Conservation (phyloP, 2,797 vertebrate genomes). For the Leptatherina wallacei region DNA sequence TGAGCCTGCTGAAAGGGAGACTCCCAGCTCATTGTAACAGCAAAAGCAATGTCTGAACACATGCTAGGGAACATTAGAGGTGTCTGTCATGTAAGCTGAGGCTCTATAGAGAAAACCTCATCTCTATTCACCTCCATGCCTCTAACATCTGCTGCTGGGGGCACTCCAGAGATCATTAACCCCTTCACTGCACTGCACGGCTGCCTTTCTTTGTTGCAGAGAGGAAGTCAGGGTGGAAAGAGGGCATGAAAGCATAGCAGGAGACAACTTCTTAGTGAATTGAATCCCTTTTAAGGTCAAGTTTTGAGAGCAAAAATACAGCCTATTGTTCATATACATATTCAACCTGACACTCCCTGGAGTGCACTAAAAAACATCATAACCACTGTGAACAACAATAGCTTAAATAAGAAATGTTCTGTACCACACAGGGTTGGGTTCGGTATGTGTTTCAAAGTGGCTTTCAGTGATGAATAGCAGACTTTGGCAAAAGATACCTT, state of each 20-base stretch:
- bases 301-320: conserved; percentile 45
- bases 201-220: conserved; percentile 62
- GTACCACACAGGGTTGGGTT: conserved; percentile 25
- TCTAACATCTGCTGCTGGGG: conserved; percentile 81
- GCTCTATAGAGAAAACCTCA: conserved; percentile 73
- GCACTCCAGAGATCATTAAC: conserved; percentile 78
- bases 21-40: conserved; percentile 68
- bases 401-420: conserved; percentile 34
- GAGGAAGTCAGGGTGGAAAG: conserved; percentile 53
- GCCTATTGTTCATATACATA: conserved; percentile 18
- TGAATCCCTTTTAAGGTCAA: conserved; percentile 52
- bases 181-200: conserved; percentile 59
- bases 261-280: conserved; percentile 43
- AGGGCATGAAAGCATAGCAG: conserved; percentile 38
- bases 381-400: conserved; percentile 36
- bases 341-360: conserved; percentile 18
- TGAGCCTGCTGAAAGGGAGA: conserved; percentile 48
- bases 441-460: conserved; percentile 31
- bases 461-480: conserved; percentile 43
- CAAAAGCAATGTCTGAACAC: conserved; percentile 68
- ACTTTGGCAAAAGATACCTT: conserved; percentile 49
- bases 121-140: conserved; percentile 82
- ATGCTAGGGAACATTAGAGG: conserved; percentile 67
- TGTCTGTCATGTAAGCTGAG: conserved; percentile 71
- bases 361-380: conserved; percentile 25